These are phyloP conservation scores for Eupithecia subfuscata DNA, from an alignment of 2,888 invertebrate species.

Conservation along the genomic window DNA sequence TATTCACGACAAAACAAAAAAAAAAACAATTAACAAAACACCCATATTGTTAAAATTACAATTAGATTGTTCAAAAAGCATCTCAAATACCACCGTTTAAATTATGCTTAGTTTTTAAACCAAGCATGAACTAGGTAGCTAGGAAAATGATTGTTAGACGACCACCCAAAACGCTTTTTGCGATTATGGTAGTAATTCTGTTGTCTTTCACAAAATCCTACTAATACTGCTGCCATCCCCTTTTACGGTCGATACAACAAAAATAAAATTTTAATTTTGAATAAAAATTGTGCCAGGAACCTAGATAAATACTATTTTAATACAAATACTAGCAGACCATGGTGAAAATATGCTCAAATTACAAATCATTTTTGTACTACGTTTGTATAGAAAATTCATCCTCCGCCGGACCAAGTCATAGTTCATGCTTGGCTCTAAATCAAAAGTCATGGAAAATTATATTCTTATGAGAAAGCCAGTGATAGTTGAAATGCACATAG, in stretches of 20 bases:
- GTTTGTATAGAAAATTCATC: too few relatives aligned
- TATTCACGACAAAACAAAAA: constrained; percentile 53
- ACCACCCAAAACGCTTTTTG: background rate
- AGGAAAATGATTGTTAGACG: background rate
- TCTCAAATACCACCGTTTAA: constrained; percentile 57
- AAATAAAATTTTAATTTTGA: too few relatives aligned
- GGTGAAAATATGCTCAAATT: too few relatives aligned
- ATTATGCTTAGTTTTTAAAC: background rate
- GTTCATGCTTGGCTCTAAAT: background rate
- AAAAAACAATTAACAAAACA: constrained; percentile 48
- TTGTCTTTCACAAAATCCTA: background rate
- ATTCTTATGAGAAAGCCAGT: constrained; percentile 32
- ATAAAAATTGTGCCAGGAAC: too few relatives aligned
- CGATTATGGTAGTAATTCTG: background rate
- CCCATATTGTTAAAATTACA: constrained; percentile 48
- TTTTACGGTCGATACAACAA: too few relatives aligned
- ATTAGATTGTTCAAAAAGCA: constrained; percentile 44
- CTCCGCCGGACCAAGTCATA: background rate
- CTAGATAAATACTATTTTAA: too few relatives aligned
- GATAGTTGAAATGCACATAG: constrained; percentile 53
- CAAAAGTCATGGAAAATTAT: background rate
- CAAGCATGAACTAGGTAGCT: background rate
- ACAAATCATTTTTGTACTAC: too few relatives aligned
- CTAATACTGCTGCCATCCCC: background rate
- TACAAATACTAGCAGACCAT: too few relatives aligned